Evolutionary conservation across 37 sponge, comb jelly and placozoan genomes (phyloP).

Genomic region (Chondrosia reniformis): DNA sequence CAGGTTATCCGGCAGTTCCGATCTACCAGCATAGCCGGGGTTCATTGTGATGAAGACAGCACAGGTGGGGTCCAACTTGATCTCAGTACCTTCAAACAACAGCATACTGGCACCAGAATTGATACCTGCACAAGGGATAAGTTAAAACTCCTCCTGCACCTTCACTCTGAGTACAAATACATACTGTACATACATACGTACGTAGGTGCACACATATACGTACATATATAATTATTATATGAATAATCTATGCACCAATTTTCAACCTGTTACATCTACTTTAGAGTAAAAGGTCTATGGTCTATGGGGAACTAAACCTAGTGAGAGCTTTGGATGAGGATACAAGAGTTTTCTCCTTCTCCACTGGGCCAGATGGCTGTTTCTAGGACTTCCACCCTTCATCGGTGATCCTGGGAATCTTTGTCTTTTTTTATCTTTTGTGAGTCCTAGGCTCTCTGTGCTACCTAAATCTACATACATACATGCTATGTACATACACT

Average conservation of each 20-base stretch:
- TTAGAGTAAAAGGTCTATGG: too few relatives aligned
- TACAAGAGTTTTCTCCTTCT: too few relatives aligned
- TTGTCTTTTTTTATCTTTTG: too few relatives aligned
- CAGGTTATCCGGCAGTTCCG: constrained; percentile 97
- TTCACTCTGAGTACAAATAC: background rate
- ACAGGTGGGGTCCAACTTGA: constrained; percentile 96
- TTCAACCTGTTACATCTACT: too few relatives aligned
- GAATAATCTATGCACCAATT: too few relatives aligned
- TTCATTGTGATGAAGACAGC: constrained; percentile 99
- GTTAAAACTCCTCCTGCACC: background rate
- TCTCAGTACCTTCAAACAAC: constrained; percentile 98
- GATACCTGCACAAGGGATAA: constrained; percentile 26
- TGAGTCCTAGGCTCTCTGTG: too few relatives aligned
- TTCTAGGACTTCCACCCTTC: too few relatives aligned
- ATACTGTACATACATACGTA: background rate
- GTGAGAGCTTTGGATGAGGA: too few relatives aligned
- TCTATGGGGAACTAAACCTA: too few relatives aligned
- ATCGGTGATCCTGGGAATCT: too few relatives aligned
- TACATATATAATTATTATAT: background rate
- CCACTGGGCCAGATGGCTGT: too few relatives aligned
- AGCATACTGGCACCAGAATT: constrained; percentile 70
- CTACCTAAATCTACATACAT: background rate
- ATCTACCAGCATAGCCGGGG: constrained; percentile 99
- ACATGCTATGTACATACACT: too few relatives aligned
- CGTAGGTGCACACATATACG: background rate